These are phyloP conservation scores for Magallana gigas DNA, from an alignment of 1,140 invertebrate genomes.

Conservation along the genomic window DNA sequence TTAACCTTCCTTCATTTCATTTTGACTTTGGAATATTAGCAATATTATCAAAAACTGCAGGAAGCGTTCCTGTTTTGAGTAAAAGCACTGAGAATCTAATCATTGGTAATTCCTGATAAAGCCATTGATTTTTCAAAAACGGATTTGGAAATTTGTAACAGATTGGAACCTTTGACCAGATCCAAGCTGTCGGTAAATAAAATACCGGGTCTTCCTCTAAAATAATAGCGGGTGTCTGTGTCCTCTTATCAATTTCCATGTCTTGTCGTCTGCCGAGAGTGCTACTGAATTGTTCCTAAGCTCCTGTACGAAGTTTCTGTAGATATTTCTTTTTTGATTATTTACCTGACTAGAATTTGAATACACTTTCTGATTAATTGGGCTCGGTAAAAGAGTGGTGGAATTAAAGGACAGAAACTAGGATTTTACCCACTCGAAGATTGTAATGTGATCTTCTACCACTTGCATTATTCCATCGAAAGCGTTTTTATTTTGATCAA, in stretches of 20 bases:
- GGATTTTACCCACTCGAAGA: background rate
- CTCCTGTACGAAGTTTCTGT: background rate
- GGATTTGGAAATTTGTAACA: background rate
- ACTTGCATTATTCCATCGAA: background rate
- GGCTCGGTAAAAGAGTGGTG: background rate
- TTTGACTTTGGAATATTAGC: too few relatives aligned
- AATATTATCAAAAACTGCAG: too few relatives aligned
- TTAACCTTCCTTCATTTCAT: too few relatives aligned
- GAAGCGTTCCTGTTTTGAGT: too few relatives aligned
- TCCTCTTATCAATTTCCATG: background rate
- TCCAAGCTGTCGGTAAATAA: slow-evolving; percentile 15
- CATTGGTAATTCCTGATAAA: background rate
- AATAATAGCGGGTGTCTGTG: background rate
- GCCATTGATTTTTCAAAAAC: background rate
- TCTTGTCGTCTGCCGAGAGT: background rate
- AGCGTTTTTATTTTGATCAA: background rate
- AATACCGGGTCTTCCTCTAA: background rate
- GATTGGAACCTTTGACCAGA: slow-evolving; percentile 6
- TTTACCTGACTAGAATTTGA: background rate
- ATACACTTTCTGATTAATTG: background rate
- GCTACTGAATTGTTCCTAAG: background rate
- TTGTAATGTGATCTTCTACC: background rate
- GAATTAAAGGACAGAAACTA: background rate
- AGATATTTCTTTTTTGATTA: background rate
- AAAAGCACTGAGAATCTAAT: too few relatives aligned